Conservation (phyloP, 2,113 vertebrate species). For the Diphyllodes magnificus region DNA sequence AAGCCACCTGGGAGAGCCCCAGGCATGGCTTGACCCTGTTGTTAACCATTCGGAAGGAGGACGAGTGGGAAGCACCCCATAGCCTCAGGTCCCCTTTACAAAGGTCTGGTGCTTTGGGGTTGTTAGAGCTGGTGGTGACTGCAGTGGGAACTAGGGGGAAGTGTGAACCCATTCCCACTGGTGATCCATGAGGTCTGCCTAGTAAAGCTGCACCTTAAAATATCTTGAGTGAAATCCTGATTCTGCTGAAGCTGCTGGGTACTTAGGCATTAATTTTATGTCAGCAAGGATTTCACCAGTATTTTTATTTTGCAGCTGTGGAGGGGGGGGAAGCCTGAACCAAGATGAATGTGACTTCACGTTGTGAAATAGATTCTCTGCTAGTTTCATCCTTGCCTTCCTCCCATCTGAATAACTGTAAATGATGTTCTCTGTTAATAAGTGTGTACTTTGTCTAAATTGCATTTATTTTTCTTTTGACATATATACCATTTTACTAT, state of each 20-base stretch:
- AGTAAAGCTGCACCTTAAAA: background rate
- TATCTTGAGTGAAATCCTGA: background rate
- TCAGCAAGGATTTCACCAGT: background rate
- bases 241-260: background rate
- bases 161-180: accelerated
- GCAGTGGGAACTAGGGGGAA: background rate
- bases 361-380: constrained; percentile 11
- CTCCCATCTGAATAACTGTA: constrained; percentile 45
- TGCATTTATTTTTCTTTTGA: constrained; percentile 51
- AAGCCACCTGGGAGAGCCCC: background rate
- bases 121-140: background rate
- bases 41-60: background rate
- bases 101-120: too few relatives aligned
- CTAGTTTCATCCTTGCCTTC: constrained; percentile 34
- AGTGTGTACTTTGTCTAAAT: constrained; percentile 51
- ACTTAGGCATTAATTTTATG: background rate
- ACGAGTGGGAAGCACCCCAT: background rate
- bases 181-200: background rate
- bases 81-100: background rate
- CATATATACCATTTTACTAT: constrained; percentile 24
- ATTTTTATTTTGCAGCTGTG: constrained; percentile 15
- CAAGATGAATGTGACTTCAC: constrained; percentile 19
- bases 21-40: background rate
- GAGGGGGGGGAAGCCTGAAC: background rate
- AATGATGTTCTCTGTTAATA: constrained; percentile 58